These are phyloP conservation scores for Ptiloglossa arizonensis DNA, from an alignment of 1,140 invertebrate species.

Conservation along the genomic window DNA sequence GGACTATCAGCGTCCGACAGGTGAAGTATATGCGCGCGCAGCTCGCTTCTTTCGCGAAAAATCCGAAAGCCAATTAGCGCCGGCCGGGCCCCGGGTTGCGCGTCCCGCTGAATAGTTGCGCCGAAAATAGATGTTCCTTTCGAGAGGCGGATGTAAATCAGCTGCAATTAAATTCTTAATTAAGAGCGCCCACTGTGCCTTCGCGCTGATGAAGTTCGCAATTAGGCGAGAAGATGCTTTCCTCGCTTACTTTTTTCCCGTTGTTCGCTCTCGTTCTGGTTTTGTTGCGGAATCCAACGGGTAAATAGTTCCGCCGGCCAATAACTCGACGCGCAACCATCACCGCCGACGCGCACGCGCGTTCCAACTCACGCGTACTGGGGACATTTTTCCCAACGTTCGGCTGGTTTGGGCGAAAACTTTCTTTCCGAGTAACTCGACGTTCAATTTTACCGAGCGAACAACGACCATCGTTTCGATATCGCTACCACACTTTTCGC, in stretches of 20 bases:
- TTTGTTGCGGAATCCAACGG: not conserved
- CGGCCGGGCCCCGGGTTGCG: not conserved
- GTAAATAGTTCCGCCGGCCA: not conserved
- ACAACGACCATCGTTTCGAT: no score
- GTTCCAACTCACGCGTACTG: no score
- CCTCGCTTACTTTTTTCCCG: not conserved
- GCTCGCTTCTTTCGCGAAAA: conserved; percentile 29
- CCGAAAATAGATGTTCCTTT: conserved; percentile 46
- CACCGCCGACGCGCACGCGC: no score
- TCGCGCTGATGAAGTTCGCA: conserved; percentile 48
- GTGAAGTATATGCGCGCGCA: conserved; percentile 17
- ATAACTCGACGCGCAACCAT: not conserved
- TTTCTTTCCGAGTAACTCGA: no score
- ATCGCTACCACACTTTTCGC: no score
- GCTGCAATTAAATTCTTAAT: conserved; percentile 50
- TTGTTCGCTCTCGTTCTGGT: not conserved
- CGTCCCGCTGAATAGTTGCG: conserved; percentile 1
- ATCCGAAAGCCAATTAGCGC: conserved; percentile 36
- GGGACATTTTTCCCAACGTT: no score
- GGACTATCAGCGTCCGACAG: conserved; percentile 46
- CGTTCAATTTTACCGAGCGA: no score
- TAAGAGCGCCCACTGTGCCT: conserved; percentile 35
- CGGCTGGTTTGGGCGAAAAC: no score
- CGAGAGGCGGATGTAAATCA: conserved; percentile 48
- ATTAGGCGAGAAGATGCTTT: conserved; percentile 30